A percentile compares a stretch with the other conserved stretches of the same genome.
Evolutionary conservation across 2,797 vertebrate genomes (phyloP).

Genomic region (Intellagama lesueurii): DNA sequence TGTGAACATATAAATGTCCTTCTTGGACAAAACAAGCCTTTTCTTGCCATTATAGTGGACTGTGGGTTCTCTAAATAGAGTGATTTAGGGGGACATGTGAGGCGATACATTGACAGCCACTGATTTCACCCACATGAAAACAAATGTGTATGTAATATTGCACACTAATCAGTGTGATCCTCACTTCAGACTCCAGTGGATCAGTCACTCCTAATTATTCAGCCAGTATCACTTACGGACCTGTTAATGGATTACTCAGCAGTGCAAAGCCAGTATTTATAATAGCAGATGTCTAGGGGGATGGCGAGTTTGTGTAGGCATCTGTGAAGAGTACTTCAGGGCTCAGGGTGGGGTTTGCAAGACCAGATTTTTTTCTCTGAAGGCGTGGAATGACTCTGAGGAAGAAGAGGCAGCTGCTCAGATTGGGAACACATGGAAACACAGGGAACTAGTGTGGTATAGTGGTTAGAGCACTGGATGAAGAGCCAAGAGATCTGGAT

Average conservation of each 20-base stretch:
- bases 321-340: slow-evolving; percentile 31
- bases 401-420: neutral
- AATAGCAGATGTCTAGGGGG: slow-evolving; percentile 63
- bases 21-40: no score
- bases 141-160: neutral
- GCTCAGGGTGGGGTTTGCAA: slow-evolving; percentile 38
- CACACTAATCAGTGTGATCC: neutral
- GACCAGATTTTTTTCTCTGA: slow-evolving; percentile 1
- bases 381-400: neutral
- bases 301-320: neutral
- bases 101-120: no score
- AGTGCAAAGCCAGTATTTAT: slow-evolving; percentile 63
- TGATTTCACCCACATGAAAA: no score
- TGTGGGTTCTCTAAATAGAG: no score
- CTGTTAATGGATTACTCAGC: slow-evolving; percentile 66
- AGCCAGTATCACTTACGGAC: slow-evolving; percentile 54
- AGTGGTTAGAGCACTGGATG: no score
- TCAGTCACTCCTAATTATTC: slow-evolving; percentile 60
- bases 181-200: neutral
- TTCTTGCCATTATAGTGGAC: no score
- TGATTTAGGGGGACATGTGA: no score
- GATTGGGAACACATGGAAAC: no score
- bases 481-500: no score
- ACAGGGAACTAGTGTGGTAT: no score
- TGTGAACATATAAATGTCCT: no score